phyloP scores from a whole-genome alignment of 2,113 vertebrate genomes.

The Holacanthus passer region DNA sequence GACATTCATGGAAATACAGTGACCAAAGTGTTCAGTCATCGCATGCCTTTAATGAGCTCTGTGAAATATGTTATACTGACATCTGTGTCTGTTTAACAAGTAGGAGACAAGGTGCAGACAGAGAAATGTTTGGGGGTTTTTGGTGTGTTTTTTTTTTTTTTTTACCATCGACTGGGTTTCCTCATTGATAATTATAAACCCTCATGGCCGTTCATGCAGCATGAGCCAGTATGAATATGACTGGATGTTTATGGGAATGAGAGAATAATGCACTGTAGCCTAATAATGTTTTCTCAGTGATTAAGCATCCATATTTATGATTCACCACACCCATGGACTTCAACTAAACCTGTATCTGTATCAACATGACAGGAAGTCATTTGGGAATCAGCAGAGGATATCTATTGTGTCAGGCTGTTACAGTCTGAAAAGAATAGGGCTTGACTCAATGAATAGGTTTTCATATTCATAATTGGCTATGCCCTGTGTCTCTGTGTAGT shows the following conservation, averaged over 20 bases:
- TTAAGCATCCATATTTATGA: slow-evolving; percentile 61
- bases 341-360: slow-evolving; percentile 68
- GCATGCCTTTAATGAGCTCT: background rate
- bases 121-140: too few species aligned
- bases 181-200: slow-evolving; percentile 27
- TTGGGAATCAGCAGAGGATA: slow-evolving; percentile 73
- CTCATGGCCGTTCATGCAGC: slow-evolving; percentile 18
- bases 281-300: slow-evolving; percentile 57
- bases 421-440: slow-evolving; percentile 68
- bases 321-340: slow-evolving; percentile 55
- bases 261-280: slow-evolving; percentile 35
- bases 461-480: slow-evolving; percentile 75
- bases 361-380: slow-evolving; percentile 78
- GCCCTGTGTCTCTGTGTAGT: slow-evolving; percentile 69
- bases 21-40: slow-evolving; percentile 6
- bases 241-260: slow-evolving; percentile 53
- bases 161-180: slow-evolving; percentile 14
- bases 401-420: slow-evolving; percentile 73
- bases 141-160: background rate
- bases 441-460: slow-evolving; percentile 76
- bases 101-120: background rate
- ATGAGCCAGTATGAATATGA: slow-evolving; percentile 34
- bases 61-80: slow-evolving; percentile 17
- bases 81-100: slow-evolving; percentile 20
- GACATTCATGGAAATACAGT: slow-evolving; percentile 38